Percentiles rank a stretch among this genome's conserved stretches.
These are phyloP conservation scores for Spea multiplicata DNA, from an alignment of 2,113 vertebrate genomes.

Conservation along the genomic window DNA sequence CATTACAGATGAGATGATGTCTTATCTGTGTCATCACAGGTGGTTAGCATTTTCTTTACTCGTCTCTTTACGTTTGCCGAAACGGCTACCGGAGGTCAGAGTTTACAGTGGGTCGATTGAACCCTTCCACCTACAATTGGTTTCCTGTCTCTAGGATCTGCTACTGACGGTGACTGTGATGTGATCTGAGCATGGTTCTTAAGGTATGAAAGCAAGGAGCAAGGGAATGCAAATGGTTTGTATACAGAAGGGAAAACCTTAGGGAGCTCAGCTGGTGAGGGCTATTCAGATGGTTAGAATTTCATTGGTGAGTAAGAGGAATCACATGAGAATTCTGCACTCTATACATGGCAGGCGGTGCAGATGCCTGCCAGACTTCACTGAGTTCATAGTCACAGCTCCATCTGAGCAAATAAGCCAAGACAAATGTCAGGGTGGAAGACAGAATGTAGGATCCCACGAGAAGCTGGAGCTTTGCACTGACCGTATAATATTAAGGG, in stretches of 20 bases:
- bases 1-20: constrained; percentile 21
- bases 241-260: constrained; percentile 47
- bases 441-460: constrained; percentile 31
- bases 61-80: constrained; percentile 26
- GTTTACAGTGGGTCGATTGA: not conserved
- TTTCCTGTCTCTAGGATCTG: constrained; percentile 4
- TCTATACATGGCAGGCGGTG: constrained; percentile 67
- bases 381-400: constrained; percentile 60
- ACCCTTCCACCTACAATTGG: too few relatives aligned
- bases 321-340: constrained; percentile 76
- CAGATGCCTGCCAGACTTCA: constrained; percentile 56
- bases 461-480: constrained; percentile 11
- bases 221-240: constrained; percentile 52
- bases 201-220: constrained; percentile 36
- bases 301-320: constrained; percentile 71
- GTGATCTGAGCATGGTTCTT: constrained; percentile 38
- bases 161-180: constrained; percentile 15
- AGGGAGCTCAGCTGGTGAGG: constrained; percentile 54
- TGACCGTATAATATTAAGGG: constrained; percentile 25
- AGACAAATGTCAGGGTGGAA: constrained; percentile 36
- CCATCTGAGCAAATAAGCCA: constrained; percentile 58
- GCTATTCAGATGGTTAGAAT: constrained; percentile 66
- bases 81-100: constrained; percentile 1
- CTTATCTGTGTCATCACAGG: constrained; percentile 42
- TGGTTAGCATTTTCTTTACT: constrained; percentile 37